Conservation (phyloP, 2,113 vertebrate genomes). For the Actenoides hombroni region DNA sequence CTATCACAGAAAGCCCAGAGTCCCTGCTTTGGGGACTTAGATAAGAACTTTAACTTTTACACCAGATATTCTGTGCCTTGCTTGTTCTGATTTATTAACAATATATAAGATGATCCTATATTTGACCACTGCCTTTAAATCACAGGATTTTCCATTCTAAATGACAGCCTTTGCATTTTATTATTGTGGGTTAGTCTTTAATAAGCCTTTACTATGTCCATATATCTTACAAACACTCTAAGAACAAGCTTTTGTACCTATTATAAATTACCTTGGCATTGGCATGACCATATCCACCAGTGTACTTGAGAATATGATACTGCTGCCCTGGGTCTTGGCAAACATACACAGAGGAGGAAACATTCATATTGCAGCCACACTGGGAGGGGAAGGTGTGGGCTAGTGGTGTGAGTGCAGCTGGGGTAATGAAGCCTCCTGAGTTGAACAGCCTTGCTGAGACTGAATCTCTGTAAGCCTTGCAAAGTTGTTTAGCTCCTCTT, state of each 20-base stretch:
- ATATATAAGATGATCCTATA: constrained; percentile 55
- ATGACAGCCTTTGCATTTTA: constrained; percentile 69
- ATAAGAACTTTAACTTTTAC: constrained; percentile 9
- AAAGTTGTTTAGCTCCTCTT: background rate
- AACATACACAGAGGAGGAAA: background rate
- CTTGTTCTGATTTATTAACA: constrained; percentile 68
- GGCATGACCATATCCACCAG: background rate
- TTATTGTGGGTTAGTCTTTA: constrained; percentile 63
- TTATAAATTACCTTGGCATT: constrained; percentile 59
- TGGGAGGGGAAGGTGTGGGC: background rate
- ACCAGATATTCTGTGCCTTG: background rate
- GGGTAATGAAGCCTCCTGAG: fast-evolving
- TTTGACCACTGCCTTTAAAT: constrained; percentile 62
- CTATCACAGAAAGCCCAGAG: background rate
- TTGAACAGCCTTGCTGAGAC: background rate
- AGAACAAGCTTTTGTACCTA: constrained; percentile 43
- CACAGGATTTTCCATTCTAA: constrained; percentile 66
- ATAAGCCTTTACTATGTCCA: constrained; percentile 50
- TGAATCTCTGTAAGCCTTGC: background rate
- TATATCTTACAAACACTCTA: constrained; percentile 55
- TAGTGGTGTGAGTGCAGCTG: background rate
- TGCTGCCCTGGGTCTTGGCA: background rate
- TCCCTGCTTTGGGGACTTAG: background rate
- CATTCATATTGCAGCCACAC: background rate
- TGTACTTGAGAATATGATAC: background rate